These are phyloP conservation scores for Holacanthus passer DNA, from an alignment of 2,113 vertebrate species.

Conservation along the genomic window DNA sequence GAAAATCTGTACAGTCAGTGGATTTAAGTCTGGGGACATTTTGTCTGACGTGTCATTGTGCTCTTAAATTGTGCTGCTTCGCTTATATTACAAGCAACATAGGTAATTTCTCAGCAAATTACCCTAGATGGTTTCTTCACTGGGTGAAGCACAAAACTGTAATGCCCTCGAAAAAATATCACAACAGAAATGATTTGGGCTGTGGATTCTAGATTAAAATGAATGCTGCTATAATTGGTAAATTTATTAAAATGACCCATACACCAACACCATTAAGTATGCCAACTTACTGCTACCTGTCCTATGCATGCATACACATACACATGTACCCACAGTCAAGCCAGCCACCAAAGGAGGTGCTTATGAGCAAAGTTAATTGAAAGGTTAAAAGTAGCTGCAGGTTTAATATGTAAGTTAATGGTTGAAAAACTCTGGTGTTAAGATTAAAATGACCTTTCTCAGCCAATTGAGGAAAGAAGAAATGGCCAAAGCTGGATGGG, in stretches of 20 bases:
- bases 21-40: conserved; percentile 62
- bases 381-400: conserved; percentile 73
- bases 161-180: conserved; percentile 72
- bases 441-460: conserved; percentile 75
- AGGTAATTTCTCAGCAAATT: conserved; percentile 81
- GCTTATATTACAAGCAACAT: conserved; percentile 66
- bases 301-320: conserved; percentile 50
- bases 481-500: conserved; percentile 19
- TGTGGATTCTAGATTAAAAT: conserved; percentile 75
- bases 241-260: conserved; percentile 84
- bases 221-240: conserved; percentile 80
- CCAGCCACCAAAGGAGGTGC: conserved; percentile 47
- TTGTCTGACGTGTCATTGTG: conserved; percentile 61
- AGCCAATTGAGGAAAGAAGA: conserved; percentile 25
- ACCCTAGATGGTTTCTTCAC: conserved; percentile 70
- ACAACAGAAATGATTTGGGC: conserved; percentile 61
- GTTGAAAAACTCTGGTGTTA: conserved; percentile 55
- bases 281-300: conserved; percentile 56
- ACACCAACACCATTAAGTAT: conserved; percentile 71
- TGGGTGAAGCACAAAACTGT: conserved; percentile 56
- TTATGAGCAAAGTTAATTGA: conserved; percentile 77
- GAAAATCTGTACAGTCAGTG: conserved; percentile 53
- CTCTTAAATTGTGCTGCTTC: conserved; percentile 69
- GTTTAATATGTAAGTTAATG: conserved; percentile 72
- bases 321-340: conserved; percentile 37